A percentile compares a stretch with the other conserved stretches of the same genome.
Conservation (phyloP, 2,888 invertebrate species). For the Lasioglossum leucozonium region DNA sequence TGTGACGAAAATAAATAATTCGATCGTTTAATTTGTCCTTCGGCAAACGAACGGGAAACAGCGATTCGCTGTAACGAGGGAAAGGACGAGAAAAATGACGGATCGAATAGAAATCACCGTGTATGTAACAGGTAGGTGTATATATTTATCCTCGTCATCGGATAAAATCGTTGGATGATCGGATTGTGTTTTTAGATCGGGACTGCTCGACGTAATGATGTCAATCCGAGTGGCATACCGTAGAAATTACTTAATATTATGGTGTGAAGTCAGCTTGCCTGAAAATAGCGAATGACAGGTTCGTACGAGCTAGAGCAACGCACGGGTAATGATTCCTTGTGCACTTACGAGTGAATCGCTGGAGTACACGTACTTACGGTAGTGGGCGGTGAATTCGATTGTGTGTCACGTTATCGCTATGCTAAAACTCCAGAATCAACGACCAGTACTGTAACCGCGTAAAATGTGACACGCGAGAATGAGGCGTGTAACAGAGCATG, state of each 20-base stretch:
- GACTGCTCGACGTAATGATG: conserved; percentile 50
- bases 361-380: neutral
- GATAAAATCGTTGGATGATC: conserved; percentile 32
- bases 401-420: conserved; percentile 29
- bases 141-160: conserved; percentile 18
- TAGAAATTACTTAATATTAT: conserved; percentile 63
- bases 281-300: conserved; percentile 70
- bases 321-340: conserved; percentile 2
- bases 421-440: conserved; percentile 13
- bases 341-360: neutral
- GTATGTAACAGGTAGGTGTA: conserved; percentile 43
- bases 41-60: neutral
- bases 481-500: neutral
- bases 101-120: conserved; percentile 23
- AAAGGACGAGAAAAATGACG: conserved; percentile 31
- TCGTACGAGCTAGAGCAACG: conserved; percentile 17
- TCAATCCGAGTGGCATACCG: conserved; percentile 36
- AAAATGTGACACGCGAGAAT: neutral
- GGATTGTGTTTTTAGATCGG: conserved; percentile 19
- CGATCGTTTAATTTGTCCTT: neutral
- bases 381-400: conserved; percentile 51
- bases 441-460: neutral
- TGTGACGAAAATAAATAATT: neutral
- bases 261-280: conserved; percentile 67
- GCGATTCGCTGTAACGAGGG: neutral